Base-by-base conservation (phyloP, 1,140 invertebrate genomes). In the Zaprionus inermis region DNA sequence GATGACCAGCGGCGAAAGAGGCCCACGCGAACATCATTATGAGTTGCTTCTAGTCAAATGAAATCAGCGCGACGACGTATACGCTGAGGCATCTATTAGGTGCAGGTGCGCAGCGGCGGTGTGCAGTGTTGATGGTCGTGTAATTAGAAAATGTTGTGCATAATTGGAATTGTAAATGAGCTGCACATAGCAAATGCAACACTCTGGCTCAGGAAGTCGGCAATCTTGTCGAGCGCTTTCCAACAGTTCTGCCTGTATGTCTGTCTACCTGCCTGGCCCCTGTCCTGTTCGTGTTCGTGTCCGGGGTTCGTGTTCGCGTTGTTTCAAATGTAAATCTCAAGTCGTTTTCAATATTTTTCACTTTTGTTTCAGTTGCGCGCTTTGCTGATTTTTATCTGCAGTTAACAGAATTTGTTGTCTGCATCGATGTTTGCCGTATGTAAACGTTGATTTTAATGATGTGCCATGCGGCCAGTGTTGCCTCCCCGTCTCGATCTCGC, bases 131-230 rank as follows among this genome's bases (percentile, higher is more conserved):
- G 88, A 90, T 90, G 75, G 82, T 81, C 74, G 76, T 90, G 88
- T 90, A 90, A 90, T 90, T 90, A 90, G 88, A 90, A 90, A 90
- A 91, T 90, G 88, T 81, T 90, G 82, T 83, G 82, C 88, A 90
- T 90, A 90, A 90, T 90, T 90, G 82, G 79, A 90, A 91, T 90
- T 90, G 88, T 88, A 90, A 90, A 90, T 90, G 88, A 90, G 82
- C 77, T 61, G 28, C 60, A 49, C 18, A 56, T n/a, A 12, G 83
- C 78, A 76, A 78, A 38, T 55, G 71, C 79, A 55, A 55, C 73
- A 66, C 61, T 63, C 22, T 24, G 64, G 64, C 71, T 78, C 76
- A 75, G 76, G 76, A 80, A 78, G 59, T 78, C 59, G 52, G 52
- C 66, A 74, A 74, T 71, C 72, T 56, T 49, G 61, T 52, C 30